Evolutionary conservation across 2,888 invertebrate genomes (phyloP).

Genomic region (Galeruca laticollis): DNA sequence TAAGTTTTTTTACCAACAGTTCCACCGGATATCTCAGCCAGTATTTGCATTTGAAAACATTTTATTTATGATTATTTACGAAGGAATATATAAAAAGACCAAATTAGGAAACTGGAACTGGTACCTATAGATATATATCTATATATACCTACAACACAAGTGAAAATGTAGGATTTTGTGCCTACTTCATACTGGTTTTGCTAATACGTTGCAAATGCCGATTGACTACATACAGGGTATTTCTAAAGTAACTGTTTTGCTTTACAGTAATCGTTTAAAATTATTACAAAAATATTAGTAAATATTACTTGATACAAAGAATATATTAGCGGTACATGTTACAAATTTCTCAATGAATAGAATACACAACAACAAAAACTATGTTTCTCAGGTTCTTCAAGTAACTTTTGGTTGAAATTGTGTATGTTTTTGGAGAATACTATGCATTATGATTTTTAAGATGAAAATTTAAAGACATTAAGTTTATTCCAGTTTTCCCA

Average conservation of each 20-base stretch:
- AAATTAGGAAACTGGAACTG: slow-evolving; percentile 46
- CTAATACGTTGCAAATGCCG: slow-evolving; percentile 19
- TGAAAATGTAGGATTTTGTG: slow-evolving; percentile 39
- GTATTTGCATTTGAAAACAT: slow-evolving; percentile 43
- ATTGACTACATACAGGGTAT: slow-evolving; percentile 4
- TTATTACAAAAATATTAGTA: too few relatives aligned
- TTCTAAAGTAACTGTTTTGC: neutral
- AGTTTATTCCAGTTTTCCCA: too few relatives aligned
- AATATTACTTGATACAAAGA: too few relatives aligned
- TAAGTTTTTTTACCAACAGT: neutral
- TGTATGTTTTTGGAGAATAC: too few relatives aligned
- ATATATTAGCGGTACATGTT: too few relatives aligned
- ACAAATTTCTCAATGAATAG: too few relatives aligned
- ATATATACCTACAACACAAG: slow-evolving; percentile 26
- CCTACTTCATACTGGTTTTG: slow-evolving; percentile 31
- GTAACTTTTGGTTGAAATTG: too few relatives aligned
- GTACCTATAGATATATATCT: slow-evolving; percentile 31
- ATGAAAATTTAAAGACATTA: too few relatives aligned
- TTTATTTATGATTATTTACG: slow-evolving; percentile 42
- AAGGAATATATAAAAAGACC: slow-evolving; percentile 41
- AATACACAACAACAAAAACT: too few relatives aligned
- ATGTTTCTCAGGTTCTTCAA: too few relatives aligned
- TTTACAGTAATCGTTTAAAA: too few relatives aligned
- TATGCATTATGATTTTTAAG: too few relatives aligned
- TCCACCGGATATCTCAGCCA: slow-evolving; percentile 42